Conservation (phyloP, 2,797 vertebrate species). For the Todus mexicanus region DNA sequence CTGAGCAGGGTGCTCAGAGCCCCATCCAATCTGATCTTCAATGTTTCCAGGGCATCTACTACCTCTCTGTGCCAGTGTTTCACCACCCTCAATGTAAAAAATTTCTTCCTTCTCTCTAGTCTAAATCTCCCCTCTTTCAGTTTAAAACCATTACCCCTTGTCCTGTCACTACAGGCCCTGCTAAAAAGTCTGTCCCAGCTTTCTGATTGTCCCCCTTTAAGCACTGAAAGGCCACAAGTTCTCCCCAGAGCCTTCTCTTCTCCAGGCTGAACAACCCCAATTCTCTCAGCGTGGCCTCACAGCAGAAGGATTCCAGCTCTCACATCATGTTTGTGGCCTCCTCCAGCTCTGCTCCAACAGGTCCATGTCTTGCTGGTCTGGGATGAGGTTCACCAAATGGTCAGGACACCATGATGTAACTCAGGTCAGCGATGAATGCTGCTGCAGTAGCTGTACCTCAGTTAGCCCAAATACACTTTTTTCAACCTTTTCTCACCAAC, state of each 20-base stretch:
- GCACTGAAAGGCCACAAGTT: not conserved
- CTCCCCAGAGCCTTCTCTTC: not conserved
- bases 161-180: too few relatives aligned
- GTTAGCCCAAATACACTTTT: not conserved
- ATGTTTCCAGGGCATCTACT: not conserved
- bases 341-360: not conserved
- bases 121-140: too few relatives aligned
- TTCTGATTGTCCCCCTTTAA: not conserved
- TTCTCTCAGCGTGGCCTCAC: not conserved
- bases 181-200: not conserved
- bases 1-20: not conserved
- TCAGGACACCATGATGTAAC: not conserved
- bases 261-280: not conserved
- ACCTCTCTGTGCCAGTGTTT: not conserved
- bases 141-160: too few relatives aligned
- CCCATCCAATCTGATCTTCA: not conserved
- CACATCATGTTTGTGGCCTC: not conserved
- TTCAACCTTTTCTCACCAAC: not conserved
- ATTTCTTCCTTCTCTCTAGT: too few relatives aligned
- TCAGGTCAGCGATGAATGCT: not conserved
- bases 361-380: not conserved
- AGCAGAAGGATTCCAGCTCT: not conserved
- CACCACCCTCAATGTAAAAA: not conserved
- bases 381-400: not conserved
- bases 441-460: not conserved